phyloP scores from a whole-genome alignment of 2,888 invertebrate species.

The Cylindroiulus punctatus region DNA sequence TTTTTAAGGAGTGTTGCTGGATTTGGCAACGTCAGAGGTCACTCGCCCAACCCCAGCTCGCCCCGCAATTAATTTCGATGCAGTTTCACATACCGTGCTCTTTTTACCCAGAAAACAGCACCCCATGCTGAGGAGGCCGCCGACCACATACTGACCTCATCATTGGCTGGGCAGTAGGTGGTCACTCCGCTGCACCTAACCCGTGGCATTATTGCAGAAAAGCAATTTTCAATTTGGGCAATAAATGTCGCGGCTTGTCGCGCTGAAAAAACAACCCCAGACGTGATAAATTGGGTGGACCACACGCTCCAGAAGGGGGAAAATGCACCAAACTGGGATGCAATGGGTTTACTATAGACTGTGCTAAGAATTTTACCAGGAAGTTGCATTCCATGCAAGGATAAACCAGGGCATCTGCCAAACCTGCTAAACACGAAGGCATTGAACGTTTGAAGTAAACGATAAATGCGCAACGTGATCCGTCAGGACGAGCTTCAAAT shows the following conservation, averaged over 20 bases:
- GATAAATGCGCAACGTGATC: no score
- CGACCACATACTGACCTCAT: constrained; percentile 34
- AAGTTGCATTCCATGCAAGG: no score
- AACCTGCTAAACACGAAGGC: no score
- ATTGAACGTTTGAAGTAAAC: no score
- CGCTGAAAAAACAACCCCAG: background rate
- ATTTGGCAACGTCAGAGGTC: background rate
- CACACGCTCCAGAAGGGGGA: no score
- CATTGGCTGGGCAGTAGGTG: background rate
- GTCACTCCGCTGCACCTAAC: background rate
- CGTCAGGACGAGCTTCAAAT: no score
- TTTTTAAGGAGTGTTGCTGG: constrained; percentile 17
- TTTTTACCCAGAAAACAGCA: background rate
- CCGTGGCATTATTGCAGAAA: background rate
- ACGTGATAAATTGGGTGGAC: no score
- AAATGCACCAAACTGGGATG: no score
- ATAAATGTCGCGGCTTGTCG: background rate
- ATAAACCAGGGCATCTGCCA: no score
- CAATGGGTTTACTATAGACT: no score
- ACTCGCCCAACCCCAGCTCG: background rate
- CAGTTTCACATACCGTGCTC: background rate
- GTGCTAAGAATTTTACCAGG: no score
- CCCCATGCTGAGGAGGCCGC: background rate
- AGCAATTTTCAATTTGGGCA: background rate
- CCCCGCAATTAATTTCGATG: constrained; percentile 22